Conservation (phyloP, 2,113 vertebrate genomes). For the Micromys minutus region DNA sequence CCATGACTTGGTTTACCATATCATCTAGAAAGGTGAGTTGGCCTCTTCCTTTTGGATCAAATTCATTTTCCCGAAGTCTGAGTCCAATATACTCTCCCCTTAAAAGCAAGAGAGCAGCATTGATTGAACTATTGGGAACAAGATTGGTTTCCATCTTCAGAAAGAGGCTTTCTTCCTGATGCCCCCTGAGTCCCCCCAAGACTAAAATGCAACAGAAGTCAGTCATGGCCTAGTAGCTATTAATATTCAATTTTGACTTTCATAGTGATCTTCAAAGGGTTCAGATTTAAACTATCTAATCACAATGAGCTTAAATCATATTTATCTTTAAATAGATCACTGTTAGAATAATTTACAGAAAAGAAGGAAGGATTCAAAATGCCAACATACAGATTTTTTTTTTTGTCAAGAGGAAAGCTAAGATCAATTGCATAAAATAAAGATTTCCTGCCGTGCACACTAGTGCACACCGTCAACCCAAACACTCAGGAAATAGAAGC, state of each 20-base stretch:
- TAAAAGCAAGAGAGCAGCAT: conserved; percentile 79
- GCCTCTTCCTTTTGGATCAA: conserved; percentile 90
- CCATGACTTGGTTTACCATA: conserved; percentile 85
- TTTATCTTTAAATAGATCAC: conserved; percentile 29
- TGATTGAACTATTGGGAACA: conserved; percentile 43
- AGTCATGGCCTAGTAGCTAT: background rate
- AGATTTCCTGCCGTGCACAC: background rate
- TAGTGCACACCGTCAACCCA: background rate
- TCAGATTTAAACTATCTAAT: background rate
- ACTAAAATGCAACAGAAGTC: background rate
- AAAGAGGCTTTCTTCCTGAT: background rate
- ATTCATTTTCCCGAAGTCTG: conserved; percentile 89
- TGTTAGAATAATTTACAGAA: background rate
- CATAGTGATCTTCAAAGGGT: background rate
- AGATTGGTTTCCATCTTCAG: background rate
- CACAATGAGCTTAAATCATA: background rate
- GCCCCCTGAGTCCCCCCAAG: background rate
- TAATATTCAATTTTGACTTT: background rate
- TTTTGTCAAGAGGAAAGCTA: background rate
- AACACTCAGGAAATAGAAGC: background rate
- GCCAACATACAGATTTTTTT: background rate
- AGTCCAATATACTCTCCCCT: conserved; percentile 91
- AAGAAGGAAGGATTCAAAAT: background rate
- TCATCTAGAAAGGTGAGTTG: conserved; percentile 88
- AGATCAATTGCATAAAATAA: background rate